A percentile compares a stretch with the other conserved stretches of the same genome.
Evolutionary conservation across 2,797 vertebrate genomes (phyloP).

Genomic region (Rhyacichthys aspro): DNA sequence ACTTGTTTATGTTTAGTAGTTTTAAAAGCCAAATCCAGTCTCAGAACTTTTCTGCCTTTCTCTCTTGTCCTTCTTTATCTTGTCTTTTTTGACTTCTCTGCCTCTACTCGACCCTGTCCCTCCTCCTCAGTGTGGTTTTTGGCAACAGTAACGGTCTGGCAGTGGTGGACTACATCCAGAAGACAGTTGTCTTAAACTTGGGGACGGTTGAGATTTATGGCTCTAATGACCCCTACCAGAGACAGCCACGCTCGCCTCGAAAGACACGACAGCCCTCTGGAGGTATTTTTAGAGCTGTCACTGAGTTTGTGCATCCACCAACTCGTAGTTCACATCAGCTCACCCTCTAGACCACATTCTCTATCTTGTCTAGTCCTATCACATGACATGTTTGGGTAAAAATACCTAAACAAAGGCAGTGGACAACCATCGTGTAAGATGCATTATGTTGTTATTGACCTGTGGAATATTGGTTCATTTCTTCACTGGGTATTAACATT

Average conservation of each 20-base stretch:
- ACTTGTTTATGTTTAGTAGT: background rate
- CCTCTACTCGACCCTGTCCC: slow-evolving; percentile 10
- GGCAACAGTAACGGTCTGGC: slow-evolving; percentile 97
- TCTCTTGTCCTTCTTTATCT: slow-evolving; percentile 10
- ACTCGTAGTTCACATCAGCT: background rate
- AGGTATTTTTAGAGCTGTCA: slow-evolving; percentile 78
- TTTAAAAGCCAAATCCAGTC: background rate
- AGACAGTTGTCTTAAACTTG: slow-evolving; percentile 93
- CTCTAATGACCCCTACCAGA: slow-evolving; percentile 95
- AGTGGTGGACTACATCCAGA: slow-evolving; percentile 97
- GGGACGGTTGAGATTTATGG: slow-evolving; percentile 94
- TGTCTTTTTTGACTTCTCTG: background rate
- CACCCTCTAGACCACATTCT: background rate
- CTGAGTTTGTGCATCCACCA: slow-evolving; percentile 3
- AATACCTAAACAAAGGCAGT: background rate
- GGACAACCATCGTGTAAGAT: too few species aligned
- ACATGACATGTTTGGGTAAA: too few species aligned
- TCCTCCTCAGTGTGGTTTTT: slow-evolving; percentile 89
- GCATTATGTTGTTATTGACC: too few species aligned
- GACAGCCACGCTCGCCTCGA: slow-evolving; percentile 95
- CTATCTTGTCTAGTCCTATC: background rate
- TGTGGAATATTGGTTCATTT: too few species aligned
- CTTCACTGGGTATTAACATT: too few species aligned
- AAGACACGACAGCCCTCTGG: slow-evolving; percentile 95
- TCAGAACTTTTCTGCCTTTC: slow-evolving; percentile 2